A percentile compares a stretch with the other conserved stretches of the same genome.
phyloP scores from a whole-genome alignment of 35 echinoderm and acorn worm genomes.

The Patiria miniata region DNA sequence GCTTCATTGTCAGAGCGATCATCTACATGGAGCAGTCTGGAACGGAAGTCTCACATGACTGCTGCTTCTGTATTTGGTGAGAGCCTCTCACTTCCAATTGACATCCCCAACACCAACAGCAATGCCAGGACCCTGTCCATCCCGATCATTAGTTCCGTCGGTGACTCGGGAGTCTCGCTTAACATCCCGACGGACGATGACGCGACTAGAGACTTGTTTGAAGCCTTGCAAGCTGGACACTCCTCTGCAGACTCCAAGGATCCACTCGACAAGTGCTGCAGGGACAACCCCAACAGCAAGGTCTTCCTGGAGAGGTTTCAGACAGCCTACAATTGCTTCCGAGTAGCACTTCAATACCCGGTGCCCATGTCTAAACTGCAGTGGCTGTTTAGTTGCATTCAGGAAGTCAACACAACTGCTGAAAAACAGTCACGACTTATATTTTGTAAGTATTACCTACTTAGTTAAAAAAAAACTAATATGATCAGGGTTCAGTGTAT shows the following conservation, averaged over 20 bases:
- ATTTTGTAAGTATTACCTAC: constrained; percentile 53
- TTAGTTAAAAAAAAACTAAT: background rate
- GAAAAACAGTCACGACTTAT: constrained; percentile 58
- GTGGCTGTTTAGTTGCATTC: constrained; percentile 63
- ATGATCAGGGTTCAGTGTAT: too few species aligned
- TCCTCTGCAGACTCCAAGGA: background rate
- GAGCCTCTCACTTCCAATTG: background rate
- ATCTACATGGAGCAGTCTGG: background rate
- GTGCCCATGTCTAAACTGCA: constrained; percentile 70
- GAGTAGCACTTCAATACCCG: constrained; percentile 52
- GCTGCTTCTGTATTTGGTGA: background rate
- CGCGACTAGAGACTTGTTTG: background rate
- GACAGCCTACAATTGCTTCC: constrained; percentile 68
- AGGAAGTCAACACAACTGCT: constrained; percentile 68
- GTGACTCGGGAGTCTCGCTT: background rate
- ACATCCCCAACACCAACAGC: constrained; percentile 13
- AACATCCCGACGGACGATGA: background rate
- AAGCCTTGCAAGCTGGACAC: background rate
- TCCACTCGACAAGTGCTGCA: constrained; percentile 4
- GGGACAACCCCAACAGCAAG: constrained; percentile 26
- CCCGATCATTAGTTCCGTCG: background rate
- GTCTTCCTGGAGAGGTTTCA: constrained; percentile 61
- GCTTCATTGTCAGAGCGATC: background rate
- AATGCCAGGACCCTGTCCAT: background rate
- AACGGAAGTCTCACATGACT: background rate